Conservation (phyloP, 2,797 vertebrate genomes). For the Neostethus bicornis region DNA sequence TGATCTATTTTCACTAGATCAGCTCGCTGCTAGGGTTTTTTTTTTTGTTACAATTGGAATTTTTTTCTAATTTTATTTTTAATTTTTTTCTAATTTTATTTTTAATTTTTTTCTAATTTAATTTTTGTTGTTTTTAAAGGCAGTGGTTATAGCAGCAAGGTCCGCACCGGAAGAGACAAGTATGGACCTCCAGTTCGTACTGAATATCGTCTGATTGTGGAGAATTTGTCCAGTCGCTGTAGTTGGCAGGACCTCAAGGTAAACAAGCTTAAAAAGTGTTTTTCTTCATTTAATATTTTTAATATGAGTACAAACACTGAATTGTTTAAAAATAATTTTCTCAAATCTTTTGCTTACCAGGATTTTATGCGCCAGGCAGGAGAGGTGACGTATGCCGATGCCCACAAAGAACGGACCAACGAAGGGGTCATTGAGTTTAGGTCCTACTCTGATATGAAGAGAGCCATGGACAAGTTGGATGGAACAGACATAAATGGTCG, state of each 20-base stretch:
- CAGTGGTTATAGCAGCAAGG: conserved; percentile 89
- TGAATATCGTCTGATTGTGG: conserved; percentile 95
- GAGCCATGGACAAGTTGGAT: conserved; percentile 94
- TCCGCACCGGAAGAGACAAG: conserved; percentile 91
- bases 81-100: conserved; percentile 42
- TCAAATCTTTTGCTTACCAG: conserved; percentile 60
- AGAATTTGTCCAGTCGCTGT: conserved; percentile 96
- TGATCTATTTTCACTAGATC: conserved; percentile 43
- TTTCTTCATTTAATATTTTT: too few species aligned
- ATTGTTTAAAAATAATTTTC: too few species aligned
- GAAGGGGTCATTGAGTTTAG: conserved; percentile 98
- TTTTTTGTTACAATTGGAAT: conserved; percentile 48
- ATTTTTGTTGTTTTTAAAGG: conserved; percentile 74
- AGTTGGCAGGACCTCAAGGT: conserved; percentile 99
- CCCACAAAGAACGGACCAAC: conserved; percentile 94
- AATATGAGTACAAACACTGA: not conserved
- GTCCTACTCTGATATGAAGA: conserved; percentile 93
- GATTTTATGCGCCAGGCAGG: conserved; percentile 99
- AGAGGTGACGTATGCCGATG: conserved; percentile 96
- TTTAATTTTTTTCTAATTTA: conserved; percentile 64
- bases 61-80: conserved; percentile 65
- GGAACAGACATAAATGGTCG: conserved; percentile 96
- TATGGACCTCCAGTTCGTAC: conserved; percentile 95
- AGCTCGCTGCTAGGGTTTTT: conserved; percentile 45
- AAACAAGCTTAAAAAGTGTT: conserved; percentile 5